phyloP scores from a whole-genome alignment of 2,888 invertebrate species.

The Eulithis prunata region DNA sequence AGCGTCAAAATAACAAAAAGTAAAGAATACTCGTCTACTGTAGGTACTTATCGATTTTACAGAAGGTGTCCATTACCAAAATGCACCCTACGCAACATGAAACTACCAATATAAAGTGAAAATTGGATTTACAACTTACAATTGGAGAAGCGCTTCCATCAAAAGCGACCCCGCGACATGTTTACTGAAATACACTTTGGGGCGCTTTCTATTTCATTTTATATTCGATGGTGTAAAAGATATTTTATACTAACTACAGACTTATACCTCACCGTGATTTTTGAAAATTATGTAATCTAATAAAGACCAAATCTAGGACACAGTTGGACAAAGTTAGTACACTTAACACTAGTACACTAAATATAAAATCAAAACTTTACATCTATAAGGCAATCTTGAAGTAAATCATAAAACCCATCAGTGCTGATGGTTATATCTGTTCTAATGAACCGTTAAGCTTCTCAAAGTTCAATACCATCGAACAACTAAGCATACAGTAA shows the following conservation, averaged over 20 bases:
- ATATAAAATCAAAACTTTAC: too few species aligned
- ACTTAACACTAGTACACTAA: too few species aligned
- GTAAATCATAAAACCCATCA: background rate
- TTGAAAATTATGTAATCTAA: too few species aligned
- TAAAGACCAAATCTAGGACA: too few species aligned
- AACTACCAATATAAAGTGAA: constrained; percentile 80
- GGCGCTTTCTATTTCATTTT: constrained; percentile 58
- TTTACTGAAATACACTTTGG: constrained; percentile 75
- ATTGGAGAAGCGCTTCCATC: constrained; percentile 79
- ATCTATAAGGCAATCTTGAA: background rate
- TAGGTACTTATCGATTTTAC: constrained; percentile 30
- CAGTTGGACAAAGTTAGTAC: background rate
- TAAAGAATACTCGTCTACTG: constrained; percentile 26
- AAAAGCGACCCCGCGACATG: constrained; percentile 74
- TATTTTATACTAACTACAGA: background rate
- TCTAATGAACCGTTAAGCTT: constrained; percentile 3
- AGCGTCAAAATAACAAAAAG: too few species aligned
- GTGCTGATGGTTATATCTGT: background rate
- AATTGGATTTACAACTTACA: constrained; percentile 83
- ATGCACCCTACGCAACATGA: constrained; percentile 68
- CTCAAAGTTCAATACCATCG: constrained; percentile 32
- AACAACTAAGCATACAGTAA: constrained; percentile 65
- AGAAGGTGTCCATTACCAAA: constrained; percentile 42
- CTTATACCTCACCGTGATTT: too few species aligned
- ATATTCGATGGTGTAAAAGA: constrained; percentile 13